phyloP scores from a whole-genome alignment of 2,113 vertebrate genomes.

The Anolis carolinensis region DNA sequence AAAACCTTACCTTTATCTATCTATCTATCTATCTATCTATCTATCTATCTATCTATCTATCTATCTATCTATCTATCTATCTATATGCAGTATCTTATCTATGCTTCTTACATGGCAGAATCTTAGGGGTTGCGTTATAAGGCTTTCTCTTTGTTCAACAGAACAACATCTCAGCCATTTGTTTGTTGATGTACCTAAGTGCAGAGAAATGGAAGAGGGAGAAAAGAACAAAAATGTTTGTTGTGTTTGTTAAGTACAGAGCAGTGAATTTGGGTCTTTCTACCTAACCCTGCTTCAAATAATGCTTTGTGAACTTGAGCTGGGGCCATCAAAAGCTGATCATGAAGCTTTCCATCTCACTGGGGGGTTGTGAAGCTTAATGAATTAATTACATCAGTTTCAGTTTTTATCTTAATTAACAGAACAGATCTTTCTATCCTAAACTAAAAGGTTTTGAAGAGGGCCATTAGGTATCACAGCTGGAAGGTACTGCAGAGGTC shows the following conservation, averaged over 20 bases:
- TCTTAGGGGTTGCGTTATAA: constrained; percentile 34
- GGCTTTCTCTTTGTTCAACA: constrained; percentile 31
- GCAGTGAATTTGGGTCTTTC: neutral
- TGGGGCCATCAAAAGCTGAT: constrained; percentile 14
- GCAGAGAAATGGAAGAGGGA: constrained; percentile 32
- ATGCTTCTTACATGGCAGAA: constrained; percentile 28
- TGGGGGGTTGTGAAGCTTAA: constrained; percentile 18
- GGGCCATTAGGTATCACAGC: neutral
- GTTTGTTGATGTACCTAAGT: constrained; percentile 46
- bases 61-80: too few species aligned
- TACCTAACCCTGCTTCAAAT: constrained; percentile 7
- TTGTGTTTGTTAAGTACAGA: neutral
- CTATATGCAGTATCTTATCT: too few species aligned
- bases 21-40: too few species aligned
- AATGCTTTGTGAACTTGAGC: constrained; percentile 4
- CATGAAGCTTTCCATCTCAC: constrained; percentile 5
- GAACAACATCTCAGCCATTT: constrained; percentile 40
- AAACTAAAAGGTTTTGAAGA: constrained; percentile 13
- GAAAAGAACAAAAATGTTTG: neutral
- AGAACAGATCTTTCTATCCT: neutral
- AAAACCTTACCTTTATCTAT: too few species aligned
- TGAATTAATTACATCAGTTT: constrained; percentile 18
- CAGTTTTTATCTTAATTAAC: constrained; percentile 26
- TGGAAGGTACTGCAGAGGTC: neutral
- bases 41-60: too few species aligned